Conservation (phyloP, 2,797 vertebrate genomes). For the Notamacropus eugenii region DNA sequence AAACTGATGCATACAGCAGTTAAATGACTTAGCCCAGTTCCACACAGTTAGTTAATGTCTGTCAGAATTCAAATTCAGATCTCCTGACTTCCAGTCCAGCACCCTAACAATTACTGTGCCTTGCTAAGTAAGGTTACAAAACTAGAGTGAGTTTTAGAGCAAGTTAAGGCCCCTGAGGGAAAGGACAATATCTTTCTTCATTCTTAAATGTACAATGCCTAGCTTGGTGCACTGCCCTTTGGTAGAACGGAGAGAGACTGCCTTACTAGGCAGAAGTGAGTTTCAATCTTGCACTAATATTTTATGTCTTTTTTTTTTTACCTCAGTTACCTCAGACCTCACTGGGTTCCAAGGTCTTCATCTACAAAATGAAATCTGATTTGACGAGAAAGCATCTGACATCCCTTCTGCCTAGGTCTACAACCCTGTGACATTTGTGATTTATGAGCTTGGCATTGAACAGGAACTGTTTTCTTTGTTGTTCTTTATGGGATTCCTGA, state of each 20-base stretch:
- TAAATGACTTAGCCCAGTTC: background rate
- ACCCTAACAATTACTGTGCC: background rate
- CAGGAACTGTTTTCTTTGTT: background rate
- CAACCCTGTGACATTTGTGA: background rate
- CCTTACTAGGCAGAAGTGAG: background rate
- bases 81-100: background rate
- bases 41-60: background rate
- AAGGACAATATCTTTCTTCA: background rate
- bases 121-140: background rate
- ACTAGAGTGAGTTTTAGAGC: background rate
- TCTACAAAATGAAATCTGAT: background rate
- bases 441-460: background rate
- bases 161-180: background rate
- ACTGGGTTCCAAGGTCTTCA: background rate
- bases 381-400: background rate
- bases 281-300: background rate
- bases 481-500: background rate
- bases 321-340: background rate
- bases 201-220: background rate
- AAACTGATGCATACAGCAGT: background rate
- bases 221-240: background rate
- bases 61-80: background rate
- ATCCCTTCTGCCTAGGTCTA: background rate
- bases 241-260: background rate
- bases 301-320: background rate